Evolutionary conservation across 2,797 vertebrate genomes (phyloP).

Genomic region (Acestrorhynchus altus): DNA sequence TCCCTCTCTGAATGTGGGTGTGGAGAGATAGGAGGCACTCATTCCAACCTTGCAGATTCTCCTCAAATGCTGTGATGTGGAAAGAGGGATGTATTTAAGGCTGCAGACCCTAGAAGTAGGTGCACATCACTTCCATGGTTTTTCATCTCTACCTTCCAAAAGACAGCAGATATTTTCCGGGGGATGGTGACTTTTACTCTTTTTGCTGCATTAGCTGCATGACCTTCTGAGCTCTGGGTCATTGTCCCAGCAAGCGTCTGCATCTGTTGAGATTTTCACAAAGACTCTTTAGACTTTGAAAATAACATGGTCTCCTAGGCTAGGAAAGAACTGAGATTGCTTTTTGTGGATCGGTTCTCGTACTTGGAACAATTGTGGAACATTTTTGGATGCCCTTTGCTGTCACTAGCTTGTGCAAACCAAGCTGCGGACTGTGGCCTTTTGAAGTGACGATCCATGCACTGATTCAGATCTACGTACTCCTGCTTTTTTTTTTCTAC

Average conservation of each 20-base stretch:
- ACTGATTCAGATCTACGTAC: too few species aligned
- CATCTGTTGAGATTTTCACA: neutral
- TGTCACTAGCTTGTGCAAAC: neutral
- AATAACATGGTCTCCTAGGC: neutral
- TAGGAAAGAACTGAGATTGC: too few species aligned
- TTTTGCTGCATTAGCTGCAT: neutral
- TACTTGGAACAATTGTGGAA: neutral
- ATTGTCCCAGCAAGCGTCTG: neutral
- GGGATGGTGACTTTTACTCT: neutral
- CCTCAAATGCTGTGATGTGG: constrained; percentile 27
- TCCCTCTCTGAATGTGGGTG: constrained; percentile 33
- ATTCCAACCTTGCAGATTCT: constrained; percentile 25
- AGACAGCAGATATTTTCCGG: neutral
- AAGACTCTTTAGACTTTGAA: neutral
- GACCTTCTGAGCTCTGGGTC: neutral
- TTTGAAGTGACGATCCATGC: neutral
- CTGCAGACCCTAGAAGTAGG: neutral
- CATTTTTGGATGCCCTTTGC: neutral
- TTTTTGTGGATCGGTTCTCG: neutral
- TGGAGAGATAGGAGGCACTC: constrained; percentile 24
- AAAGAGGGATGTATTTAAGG: neutral
- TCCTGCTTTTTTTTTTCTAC: too few species aligned
- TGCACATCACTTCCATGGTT: neutral
- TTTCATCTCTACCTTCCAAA: neutral
- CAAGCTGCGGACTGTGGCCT: constrained; percentile 1